Evolutionary conservation across 2,888 invertebrate genomes (phyloP).

Genomic region (Alloplasta piceator): DNA sequence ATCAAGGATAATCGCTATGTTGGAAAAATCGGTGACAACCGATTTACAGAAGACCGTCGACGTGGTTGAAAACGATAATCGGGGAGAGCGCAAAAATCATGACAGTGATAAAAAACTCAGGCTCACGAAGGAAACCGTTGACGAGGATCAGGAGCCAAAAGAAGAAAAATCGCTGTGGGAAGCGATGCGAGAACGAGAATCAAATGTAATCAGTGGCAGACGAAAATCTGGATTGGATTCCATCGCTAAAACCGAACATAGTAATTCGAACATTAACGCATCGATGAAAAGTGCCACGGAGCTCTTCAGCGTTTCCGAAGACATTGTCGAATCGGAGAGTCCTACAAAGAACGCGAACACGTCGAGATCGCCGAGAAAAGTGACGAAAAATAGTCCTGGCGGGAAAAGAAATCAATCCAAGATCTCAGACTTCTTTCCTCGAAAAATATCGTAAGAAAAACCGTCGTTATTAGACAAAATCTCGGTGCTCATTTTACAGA

Average conservation of each 20-base stretch:
- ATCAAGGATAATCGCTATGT: slow-evolving; percentile 39
- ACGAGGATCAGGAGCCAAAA: slow-evolving; percentile 1
- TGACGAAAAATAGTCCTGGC: slow-evolving; percentile 26
- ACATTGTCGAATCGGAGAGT: background rate
- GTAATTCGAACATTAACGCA: slow-evolving; percentile 8
- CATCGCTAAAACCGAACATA: slow-evolving; percentile 23
- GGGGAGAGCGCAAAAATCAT: background rate
- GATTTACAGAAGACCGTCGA: slow-evolving; percentile 21
- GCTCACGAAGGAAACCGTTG: background rate
- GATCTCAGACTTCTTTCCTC: slow-evolving; percentile 65
- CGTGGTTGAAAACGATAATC: slow-evolving; percentile 13
- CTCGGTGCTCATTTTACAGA: slow-evolving; percentile 38
- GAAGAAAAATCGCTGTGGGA: slow-evolving; percentile 57
- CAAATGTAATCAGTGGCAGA: slow-evolving; percentile 19
- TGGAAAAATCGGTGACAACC: slow-evolving; percentile 47
- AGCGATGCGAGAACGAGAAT: slow-evolving; percentile 63
- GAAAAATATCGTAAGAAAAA: slow-evolving; percentile 48
- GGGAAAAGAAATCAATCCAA: slow-evolving; percentile 56
- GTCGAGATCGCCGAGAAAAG: slow-evolving; percentile 13
- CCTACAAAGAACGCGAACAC: background rate
- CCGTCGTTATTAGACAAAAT: slow-evolving; percentile 12
- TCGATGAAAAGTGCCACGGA: background rate
- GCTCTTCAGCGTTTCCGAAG: background rate
- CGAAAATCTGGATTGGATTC: slow-evolving; percentile 33
- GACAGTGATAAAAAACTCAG: background rate